A percentile compares a stretch with the other conserved stretches of the same genome.
phyloP scores from a whole-genome alignment of 2,797 vertebrate species.

The Artibeus lituratus region DNA sequence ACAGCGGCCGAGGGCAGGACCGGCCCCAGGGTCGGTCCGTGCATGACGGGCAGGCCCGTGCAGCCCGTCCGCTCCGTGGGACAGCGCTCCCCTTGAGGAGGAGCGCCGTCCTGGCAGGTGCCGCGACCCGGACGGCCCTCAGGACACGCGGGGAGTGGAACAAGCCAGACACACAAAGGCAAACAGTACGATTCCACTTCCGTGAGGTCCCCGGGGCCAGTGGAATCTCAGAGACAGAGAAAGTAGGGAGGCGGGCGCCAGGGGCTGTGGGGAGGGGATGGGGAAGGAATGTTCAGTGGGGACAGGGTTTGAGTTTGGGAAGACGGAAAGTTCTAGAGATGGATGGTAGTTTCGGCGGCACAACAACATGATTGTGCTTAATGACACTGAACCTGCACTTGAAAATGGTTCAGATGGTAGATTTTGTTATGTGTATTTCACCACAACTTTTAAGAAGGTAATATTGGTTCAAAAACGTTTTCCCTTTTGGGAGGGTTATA shows the following conservation, averaged over 20 bases:
- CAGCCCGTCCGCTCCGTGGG: accelerated
- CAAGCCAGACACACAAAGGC: neutral
- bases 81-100: neutral
- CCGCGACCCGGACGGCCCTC: accelerated
- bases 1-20: neutral
- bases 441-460: neutral
- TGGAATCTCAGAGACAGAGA: neutral
- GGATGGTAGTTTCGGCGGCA: accelerated
- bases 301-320: neutral
- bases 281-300: accelerated
- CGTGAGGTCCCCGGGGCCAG: accelerated
- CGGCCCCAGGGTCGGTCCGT: accelerated
- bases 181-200: accelerated
- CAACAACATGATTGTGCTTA: accelerated
- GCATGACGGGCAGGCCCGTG: accelerated
- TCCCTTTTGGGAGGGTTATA: neutral
- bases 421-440: accelerated
- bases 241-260: accelerated
- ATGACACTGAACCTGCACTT: no score
- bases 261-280: accelerated
- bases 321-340: neutral
- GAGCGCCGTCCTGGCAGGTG: neutral
- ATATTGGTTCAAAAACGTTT: neutral
- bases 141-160: accelerated
- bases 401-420: accelerated